Evolutionary conservation across 2,888 invertebrate species (phyloP).

Genomic region (Kuschelorhynchus macadamiae): DNA sequence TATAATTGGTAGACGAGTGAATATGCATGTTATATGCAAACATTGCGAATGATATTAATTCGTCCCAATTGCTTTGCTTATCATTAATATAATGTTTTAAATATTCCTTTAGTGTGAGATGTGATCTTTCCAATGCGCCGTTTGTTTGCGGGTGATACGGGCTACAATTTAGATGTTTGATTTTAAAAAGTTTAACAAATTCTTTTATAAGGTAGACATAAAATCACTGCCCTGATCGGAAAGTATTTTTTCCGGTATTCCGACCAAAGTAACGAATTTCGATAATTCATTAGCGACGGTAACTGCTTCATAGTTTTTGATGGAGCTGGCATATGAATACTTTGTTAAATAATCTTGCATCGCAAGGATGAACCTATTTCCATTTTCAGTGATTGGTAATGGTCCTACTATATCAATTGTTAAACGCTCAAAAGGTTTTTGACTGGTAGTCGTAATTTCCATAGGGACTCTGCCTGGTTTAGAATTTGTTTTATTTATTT

Average conservation of each 20-base stretch:
- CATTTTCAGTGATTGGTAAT: constrained; percentile 53
- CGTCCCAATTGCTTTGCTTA: constrained; percentile 6
- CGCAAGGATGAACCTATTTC: constrained; percentile 57
- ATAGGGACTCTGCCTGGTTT: constrained; percentile 56
- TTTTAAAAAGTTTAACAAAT: constrained; percentile 1
- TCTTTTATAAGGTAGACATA: not conserved
- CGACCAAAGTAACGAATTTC: not conserved
- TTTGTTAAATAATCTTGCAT: constrained; percentile 52
- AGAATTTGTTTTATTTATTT: constrained; percentile 54
- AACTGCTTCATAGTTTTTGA: not conserved
- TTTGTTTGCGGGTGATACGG: constrained; percentile 5
- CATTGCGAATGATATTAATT: not conserved
- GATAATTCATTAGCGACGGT: not conserved
- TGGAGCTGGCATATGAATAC: constrained; percentile 28
- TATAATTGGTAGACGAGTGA: not conserved
- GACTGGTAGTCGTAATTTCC: constrained; percentile 60
- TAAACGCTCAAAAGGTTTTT: constrained; percentile 56
- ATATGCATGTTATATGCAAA: not conserved
- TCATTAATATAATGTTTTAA: not conserved
- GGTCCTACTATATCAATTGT: constrained; percentile 59
- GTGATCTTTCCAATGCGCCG: not conserved
- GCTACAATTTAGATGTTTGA: not conserved
- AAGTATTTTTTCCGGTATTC: not conserved
- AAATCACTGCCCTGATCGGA: not conserved
- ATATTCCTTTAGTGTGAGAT: not conserved